Conservation (phyloP, 2,797 vertebrate genomes). For the Anas bahamensis region DNA sequence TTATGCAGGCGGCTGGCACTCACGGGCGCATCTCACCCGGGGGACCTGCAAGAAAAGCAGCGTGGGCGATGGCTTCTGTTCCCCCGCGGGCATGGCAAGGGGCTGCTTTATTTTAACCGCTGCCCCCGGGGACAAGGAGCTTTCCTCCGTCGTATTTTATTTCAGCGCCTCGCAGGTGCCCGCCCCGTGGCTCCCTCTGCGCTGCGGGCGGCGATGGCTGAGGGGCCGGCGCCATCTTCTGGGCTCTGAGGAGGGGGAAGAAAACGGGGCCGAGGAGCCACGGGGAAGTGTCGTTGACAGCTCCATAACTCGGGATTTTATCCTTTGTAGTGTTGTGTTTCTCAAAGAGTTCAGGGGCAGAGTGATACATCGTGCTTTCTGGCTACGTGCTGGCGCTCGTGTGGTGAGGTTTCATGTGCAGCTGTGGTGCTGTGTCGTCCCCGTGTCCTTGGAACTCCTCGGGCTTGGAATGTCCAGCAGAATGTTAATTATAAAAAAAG, state of each 20-base stretch:
- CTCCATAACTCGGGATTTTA: background rate
- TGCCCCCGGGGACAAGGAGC: background rate
- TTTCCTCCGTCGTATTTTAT: background rate
- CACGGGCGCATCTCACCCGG: background rate
- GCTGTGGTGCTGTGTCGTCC: background rate
- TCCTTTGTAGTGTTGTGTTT: background rate
- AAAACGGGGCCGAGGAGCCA: too few species aligned
- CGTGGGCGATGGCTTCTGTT: background rate
- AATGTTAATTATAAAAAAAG: background rate
- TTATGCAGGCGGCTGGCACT: background rate
- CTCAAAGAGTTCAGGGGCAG: background rate
- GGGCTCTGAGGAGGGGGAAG: background rate
- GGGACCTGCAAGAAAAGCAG: background rate
- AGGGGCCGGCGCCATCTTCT: constrained; percentile 47
- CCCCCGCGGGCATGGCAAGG: background rate
- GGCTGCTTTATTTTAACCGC: background rate
- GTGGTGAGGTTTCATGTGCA: background rate
- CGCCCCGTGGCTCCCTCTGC: background rate
- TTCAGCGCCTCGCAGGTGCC: background rate
- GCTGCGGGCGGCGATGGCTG: background rate
- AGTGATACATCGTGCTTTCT: background rate
- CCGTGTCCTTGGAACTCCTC: background rate
- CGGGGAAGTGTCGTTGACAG: background rate
- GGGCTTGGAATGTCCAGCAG: background rate
- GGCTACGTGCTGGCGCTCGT: background rate